Conservation (phyloP, 2,888 invertebrate species). For the Dolomedes plantarius region DNA sequence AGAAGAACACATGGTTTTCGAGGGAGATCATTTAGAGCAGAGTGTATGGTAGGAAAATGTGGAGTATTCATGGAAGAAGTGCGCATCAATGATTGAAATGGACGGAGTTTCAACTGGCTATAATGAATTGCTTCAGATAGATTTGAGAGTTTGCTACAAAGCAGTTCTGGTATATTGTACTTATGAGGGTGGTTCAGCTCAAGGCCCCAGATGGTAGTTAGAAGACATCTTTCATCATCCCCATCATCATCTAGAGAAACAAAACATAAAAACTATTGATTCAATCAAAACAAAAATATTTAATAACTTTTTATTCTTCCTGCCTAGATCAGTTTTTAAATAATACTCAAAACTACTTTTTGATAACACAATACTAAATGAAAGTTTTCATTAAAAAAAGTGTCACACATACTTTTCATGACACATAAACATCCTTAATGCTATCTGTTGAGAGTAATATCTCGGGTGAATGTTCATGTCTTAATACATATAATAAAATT, state of each 20-base stretch:
- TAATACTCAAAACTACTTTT: no score
- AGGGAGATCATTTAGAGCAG: constrained; percentile 67
- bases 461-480: no score
- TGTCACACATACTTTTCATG: no score
- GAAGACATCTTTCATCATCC: constrained; percentile 32
- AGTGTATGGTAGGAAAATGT: constrained; percentile 69
- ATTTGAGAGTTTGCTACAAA: constrained; percentile 58
- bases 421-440: no score
- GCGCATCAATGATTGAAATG: constrained; percentile 57
- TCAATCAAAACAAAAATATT: background rate
- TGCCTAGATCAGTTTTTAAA: no score
- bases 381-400: no score
- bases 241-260: background rate
- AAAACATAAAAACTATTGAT: background rate
- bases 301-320: no score
- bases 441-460: no score
- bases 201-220: constrained; percentile 63
- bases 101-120: constrained; percentile 65
- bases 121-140: constrained; percentile 60
- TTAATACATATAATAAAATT: no score
- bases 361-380: background rate
- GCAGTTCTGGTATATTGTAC: constrained; percentile 35
- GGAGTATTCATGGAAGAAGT: constrained; percentile 51
- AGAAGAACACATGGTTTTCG: constrained; percentile 67
- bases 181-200: constrained; percentile 25